These are phyloP conservation scores for Pentalonia nigronervosa DNA, from an alignment of 1,140 invertebrate genomes.

Conservation along the genomic window DNA sequence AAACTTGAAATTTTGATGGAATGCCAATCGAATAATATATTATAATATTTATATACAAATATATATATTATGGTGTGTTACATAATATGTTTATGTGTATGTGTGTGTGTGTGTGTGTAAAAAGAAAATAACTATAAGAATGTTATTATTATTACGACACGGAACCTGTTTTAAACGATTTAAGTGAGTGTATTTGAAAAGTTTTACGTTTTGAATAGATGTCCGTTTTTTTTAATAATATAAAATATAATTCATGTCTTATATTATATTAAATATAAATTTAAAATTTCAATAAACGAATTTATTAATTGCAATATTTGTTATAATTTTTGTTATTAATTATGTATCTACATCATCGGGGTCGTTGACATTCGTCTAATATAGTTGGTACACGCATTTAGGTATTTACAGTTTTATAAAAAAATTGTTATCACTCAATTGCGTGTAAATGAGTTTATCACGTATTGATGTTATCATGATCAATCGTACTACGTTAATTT, in stretches of 20 bases:
- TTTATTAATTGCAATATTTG: background rate
- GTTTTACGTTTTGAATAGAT: background rate
- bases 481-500: background rate
- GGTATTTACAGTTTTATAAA: background rate
- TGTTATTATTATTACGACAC: background rate
- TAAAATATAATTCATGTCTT: background rate
- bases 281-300: background rate
- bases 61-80: background rate
- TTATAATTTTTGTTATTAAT: background rate
- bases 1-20: background rate
- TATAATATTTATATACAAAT: no score
- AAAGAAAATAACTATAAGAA: background rate
- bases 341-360: background rate
- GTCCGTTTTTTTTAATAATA: no score
- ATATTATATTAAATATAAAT: background rate
- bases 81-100: background rate
- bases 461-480: background rate
- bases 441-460: background rate
- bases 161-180: slow-evolving; percentile 4
- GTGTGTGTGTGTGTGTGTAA: background rate
- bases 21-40: background rate
- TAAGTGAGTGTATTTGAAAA: background rate
- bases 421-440: background rate
- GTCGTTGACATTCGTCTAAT: background rate
- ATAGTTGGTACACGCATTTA: background rate